phyloP scores from a whole-genome alignment of 2,888 invertebrate species.

The Meloe dianella region DNA sequence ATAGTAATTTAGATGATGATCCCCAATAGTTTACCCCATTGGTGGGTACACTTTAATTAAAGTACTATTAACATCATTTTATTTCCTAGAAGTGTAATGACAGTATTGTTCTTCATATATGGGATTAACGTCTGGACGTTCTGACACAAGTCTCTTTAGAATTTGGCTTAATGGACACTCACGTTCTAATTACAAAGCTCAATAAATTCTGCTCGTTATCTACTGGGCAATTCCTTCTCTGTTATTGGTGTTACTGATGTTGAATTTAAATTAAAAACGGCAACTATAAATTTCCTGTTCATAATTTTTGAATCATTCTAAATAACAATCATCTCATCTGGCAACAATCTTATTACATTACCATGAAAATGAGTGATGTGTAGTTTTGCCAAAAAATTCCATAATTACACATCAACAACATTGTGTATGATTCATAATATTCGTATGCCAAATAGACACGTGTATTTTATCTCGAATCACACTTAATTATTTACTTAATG shows the following conservation, averaged over 20 bases:
- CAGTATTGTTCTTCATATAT: conserved; percentile 34
- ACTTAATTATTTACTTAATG: conserved; percentile 25
- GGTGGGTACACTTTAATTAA: conserved; percentile 38
- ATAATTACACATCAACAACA: conserved; percentile 21
- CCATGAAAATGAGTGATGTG: background rate
- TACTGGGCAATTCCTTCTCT: conserved; percentile 12
- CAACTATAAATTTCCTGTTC: background rate
- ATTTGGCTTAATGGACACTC: conserved; percentile 29
- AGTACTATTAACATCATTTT: conserved; percentile 33
- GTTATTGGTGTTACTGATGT: background rate
- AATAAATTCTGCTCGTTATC: conserved; percentile 31
- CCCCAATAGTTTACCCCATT: conserved; percentile 42
- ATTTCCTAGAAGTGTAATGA: conserved; percentile 42
- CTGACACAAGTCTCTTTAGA: conserved; percentile 29
- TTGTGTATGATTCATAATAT: conserved; percentile 18
- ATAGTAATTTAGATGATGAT: conserved; percentile 33
- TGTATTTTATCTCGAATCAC: conserved; percentile 19
- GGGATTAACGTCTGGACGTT: conserved; percentile 33
- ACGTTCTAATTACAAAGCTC: conserved; percentile 29
- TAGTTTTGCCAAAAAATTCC: conserved; percentile 29
- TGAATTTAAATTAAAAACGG: background rate
- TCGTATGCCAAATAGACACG: conserved; percentile 23
- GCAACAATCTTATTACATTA: conserved; percentile 1
- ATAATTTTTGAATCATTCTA: background rate
- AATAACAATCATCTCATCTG: background rate